phyloP scores from a whole-genome alignment of 1,140 invertebrate species.

The Sarcophaga peregrina region DNA sequence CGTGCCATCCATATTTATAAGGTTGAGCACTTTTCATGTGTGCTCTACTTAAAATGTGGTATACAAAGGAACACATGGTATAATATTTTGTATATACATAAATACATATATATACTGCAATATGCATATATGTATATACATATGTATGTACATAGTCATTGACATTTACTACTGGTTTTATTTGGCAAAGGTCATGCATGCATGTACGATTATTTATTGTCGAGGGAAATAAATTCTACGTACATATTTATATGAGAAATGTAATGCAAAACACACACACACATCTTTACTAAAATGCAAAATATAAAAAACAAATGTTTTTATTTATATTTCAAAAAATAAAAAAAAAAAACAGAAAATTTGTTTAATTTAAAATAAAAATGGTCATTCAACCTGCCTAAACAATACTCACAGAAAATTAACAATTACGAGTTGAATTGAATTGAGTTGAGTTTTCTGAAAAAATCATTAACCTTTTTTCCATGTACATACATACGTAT shows the following conservation, averaged over 20 bases:
- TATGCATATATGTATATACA: too few relatives aligned
- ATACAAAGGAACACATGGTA: neutral
- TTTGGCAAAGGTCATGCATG: neutral
- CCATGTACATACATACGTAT: too few relatives aligned
- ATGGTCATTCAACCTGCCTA: slow-evolving; percentile 10
- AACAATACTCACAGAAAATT: neutral
- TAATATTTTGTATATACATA: neutral
- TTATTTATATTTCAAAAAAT: neutral
- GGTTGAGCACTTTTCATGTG: too few relatives aligned
- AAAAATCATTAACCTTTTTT: slow-evolving; percentile 7
- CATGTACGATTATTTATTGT: neutral
- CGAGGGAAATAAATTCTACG: neutral
- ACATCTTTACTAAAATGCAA: neutral
- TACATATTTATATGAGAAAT: neutral
- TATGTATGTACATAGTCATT: neutral
- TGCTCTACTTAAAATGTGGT: neutral
- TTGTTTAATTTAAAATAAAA: neutral
- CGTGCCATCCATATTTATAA: too few relatives aligned
- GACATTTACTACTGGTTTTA: neutral
- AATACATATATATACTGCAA: too few relatives aligned
- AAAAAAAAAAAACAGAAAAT: neutral
- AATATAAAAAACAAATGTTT: neutral
- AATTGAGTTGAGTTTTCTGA: neutral
- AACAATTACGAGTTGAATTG: neutral
- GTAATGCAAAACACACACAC: neutral